Evolutionary conservation across 2,113 vertebrate genomes (phyloP).

Genomic region (Murina feae): DNA sequence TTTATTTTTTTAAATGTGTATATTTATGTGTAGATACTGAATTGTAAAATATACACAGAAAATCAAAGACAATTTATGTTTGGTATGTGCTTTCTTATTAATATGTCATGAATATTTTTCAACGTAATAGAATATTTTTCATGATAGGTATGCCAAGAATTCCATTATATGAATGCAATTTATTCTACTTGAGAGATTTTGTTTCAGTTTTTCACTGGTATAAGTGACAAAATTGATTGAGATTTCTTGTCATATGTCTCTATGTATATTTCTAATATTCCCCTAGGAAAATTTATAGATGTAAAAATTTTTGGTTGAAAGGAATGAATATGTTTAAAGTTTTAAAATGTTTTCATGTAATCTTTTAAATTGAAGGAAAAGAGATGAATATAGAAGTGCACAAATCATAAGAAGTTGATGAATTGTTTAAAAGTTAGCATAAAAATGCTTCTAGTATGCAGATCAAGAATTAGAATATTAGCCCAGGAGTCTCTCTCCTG

Average conservation of each 20-base stretch:
- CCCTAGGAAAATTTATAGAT: neutral
- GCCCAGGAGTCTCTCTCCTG: neutral
- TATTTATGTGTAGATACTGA: neutral
- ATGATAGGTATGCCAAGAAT: neutral
- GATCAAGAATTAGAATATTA: neutral
- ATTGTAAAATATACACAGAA: neutral
- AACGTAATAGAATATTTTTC: neutral
- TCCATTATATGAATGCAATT: neutral
- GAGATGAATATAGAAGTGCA: neutral
- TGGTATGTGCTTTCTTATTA: neutral
- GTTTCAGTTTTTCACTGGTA: neutral
- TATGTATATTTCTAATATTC: neutral
- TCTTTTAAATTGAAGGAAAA: neutral
- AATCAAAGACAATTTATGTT: neutral
- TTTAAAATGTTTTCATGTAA: neutral
- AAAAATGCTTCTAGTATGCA: neutral
- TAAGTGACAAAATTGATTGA: neutral
- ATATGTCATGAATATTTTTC: neutral
- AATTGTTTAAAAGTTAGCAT: neutral
- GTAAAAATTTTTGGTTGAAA: neutral
- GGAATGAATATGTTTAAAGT: neutral
- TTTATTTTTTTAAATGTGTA: neutral
- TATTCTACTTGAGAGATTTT: neutral
- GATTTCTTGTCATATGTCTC: neutral
- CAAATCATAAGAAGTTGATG: neutral